phyloP scores from a whole-genome alignment of 2,888 invertebrate genomes.

The Lymantria dispar region DNA sequence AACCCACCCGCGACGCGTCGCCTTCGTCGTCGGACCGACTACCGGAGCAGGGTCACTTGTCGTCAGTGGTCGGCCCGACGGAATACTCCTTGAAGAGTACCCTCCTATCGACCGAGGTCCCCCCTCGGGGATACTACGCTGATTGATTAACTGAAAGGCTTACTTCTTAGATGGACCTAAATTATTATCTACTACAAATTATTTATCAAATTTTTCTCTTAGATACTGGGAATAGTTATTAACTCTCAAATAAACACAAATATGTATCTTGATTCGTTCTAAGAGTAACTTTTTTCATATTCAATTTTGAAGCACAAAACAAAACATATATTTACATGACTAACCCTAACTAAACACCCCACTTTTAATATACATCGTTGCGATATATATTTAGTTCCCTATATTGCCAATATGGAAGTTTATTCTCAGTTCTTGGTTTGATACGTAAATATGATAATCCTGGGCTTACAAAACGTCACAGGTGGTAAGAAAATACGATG shows the following conservation, averaged over 20 bases:
- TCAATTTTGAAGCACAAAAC: conserved; percentile 19
- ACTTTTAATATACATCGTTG: conserved; percentile 14
- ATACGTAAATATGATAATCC: conserved; percentile 51
- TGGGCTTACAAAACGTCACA: conserved; percentile 37
- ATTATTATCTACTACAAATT: too few relatives aligned
- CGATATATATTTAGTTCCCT: conserved; percentile 18
- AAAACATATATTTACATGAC: conserved; percentile 8
- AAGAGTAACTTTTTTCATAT: conserved; percentile 15
- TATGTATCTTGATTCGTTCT: conserved; percentile 22
- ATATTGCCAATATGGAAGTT: conserved; percentile 36
- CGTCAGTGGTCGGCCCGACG: too few relatives aligned
- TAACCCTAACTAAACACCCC: not conserved
- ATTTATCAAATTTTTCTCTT: too few relatives aligned
- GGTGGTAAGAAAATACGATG: conserved; percentile 37
- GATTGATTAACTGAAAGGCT: too few relatives aligned
- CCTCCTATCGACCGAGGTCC: too few relatives aligned
- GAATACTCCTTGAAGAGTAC: too few relatives aligned
- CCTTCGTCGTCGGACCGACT: too few relatives aligned
- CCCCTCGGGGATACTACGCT: too few relatives aligned
- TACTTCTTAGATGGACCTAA: too few relatives aligned
- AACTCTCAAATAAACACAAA: conserved; percentile 16
- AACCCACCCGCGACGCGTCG: too few relatives aligned
- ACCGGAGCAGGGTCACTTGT: too few relatives aligned
- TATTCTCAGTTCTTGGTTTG: conserved; percentile 25
- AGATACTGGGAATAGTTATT: too few relatives aligned